A percentile compares a stretch with the other conserved stretches of the same genome.
These are phyloP conservation scores for Cossypha heuglini DNA, from an alignment of 2,797 vertebrate species.

Conservation along the genomic window DNA sequence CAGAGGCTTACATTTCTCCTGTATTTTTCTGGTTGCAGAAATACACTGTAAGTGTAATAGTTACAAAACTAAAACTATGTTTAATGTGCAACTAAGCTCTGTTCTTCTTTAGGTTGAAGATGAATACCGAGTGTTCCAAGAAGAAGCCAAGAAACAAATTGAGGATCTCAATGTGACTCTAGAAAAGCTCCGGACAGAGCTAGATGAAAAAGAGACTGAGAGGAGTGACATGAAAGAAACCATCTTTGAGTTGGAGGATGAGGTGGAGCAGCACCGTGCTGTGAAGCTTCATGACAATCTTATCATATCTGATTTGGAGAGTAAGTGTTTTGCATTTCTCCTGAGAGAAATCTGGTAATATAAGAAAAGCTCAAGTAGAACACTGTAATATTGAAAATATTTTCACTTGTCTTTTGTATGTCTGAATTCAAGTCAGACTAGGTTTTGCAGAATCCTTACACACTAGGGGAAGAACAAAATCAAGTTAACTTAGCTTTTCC, in stretches of 20 bases:
- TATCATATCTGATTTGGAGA: conserved; percentile 93
- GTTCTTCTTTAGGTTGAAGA: conserved; percentile 82
- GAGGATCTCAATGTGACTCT: conserved; percentile 85
- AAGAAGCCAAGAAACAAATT: conserved; percentile 90
- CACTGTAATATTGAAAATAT: not conserved
- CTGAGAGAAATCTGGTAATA: not conserved
- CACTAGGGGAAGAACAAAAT: not conserved
- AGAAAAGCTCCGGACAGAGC: conserved; percentile 86
- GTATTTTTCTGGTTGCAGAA: not conserved
- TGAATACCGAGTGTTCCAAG: conserved; percentile 89
- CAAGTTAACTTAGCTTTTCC: conserved; percentile 1
- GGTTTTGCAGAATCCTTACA: not conserved
- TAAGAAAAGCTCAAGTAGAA: not conserved
- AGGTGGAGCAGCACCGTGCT: conserved; percentile 95
- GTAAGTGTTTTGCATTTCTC: conserved; percentile 75
- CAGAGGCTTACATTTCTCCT: not conserved
- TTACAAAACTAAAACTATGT: not conserved
- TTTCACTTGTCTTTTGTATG: not conserved
- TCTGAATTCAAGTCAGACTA: not conserved
- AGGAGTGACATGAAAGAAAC: conserved; percentile 96
- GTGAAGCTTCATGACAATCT: conserved; percentile 98
- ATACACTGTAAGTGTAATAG: not conserved
- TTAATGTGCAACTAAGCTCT: not conserved
- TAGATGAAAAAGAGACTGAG: conserved; percentile 92
- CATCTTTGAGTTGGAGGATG: conserved; percentile 96